These are phyloP conservation scores for Horisme vitalbata DNA, from an alignment of 2,888 invertebrate species.

Conservation along the genomic window DNA sequence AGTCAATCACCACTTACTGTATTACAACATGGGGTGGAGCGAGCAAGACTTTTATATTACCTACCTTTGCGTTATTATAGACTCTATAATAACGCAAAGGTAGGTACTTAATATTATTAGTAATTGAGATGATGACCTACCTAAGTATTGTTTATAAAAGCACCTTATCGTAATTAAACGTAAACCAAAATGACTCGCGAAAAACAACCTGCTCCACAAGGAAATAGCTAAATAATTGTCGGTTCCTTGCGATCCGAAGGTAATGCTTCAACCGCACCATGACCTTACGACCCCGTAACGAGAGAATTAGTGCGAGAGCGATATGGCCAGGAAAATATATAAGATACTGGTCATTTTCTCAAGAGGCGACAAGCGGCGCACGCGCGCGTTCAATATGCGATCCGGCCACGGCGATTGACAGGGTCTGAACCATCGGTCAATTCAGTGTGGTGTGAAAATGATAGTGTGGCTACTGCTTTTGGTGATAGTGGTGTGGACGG, in stretches of 20 bases:
- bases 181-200: slow-evolving; percentile 8
- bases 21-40: too few relatives aligned
- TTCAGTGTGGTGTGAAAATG: slow-evolving; percentile 40
- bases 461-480: slow-evolving; percentile 48
- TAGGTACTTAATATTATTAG: too few relatives aligned
- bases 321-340: slow-evolving; percentile 38
- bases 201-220: slow-evolving; percentile 10
- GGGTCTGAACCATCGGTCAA: slow-evolving; percentile 13
- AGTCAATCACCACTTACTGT: too few relatives aligned
- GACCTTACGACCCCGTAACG: slow-evolving; percentile 50
- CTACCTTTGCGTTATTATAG: too few relatives aligned
- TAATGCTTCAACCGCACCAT: slow-evolving; percentile 38
- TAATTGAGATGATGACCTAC: too few relatives aligned
- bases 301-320: slow-evolving; percentile 43
- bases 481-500: slow-evolving; percentile 43
- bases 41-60: too few relatives aligned
- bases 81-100: too few relatives aligned
- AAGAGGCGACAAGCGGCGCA: slow-evolving; percentile 14
- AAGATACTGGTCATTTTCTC: slow-evolving; percentile 15
- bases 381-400: slow-evolving; percentile 4
- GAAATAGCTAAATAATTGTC: slow-evolving; percentile 21
- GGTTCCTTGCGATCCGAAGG: slow-evolving; percentile 47
- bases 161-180: background rate
- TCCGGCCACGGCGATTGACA: slow-evolving; percentile 16
- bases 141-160: too few relatives aligned